Base-by-base conservation (phyloP, 2,888 invertebrate species). In the Lymantria dispar region DNA sequence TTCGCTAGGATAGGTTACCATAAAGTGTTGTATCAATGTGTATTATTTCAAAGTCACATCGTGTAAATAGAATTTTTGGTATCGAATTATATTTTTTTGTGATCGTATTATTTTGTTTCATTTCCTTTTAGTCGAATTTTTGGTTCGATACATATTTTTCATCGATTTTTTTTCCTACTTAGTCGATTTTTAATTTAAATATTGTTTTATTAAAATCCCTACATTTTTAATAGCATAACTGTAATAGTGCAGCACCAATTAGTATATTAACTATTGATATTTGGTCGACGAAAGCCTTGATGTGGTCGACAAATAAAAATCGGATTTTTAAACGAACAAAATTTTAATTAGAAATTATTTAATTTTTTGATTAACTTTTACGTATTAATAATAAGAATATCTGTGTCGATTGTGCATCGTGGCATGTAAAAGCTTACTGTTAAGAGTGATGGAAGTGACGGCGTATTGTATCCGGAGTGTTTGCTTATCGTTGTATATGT, bases 1-100 rank as follows among this genome's bases (percentile, higher is more conserved):
- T 57, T 60, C 69, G 58, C 65, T 67, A 67, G 69, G 8, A 15
- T 67, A 67, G 68, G 70, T 70, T 73, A 74, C 70, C 74, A 66
- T 62, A 62, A 58, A 44, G 56, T 58, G 60, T 64, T 62, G 58
- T 64, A 58, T 64, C 53, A 53, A 58, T 64, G 60, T 62, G 59
- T 62, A 59, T 56, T 58, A 56, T 62, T 64, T 60, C 45, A 52
- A 63, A 68, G 66, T 69, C 68, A 74, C 72, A 70, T 76, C 72
- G 78, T 87, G 88, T 89, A 89, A 81, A 89, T 87, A 89, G 74
- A 71, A 29, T 72, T 78, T n/a, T 79, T 85, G 74, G 74, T 82
- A 83, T 78, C 78, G 78, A 88, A 87, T 87, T 89, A 89, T 87
- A 88, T 87, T 80, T 38, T 81, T 87, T 88, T 87, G 87, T 87